Evolutionary conservation across 2,113 vertebrate genomes (phyloP), one percentile per base, ranked within the genome.

Genomic region (Rhizomys pruinosus): DNA sequence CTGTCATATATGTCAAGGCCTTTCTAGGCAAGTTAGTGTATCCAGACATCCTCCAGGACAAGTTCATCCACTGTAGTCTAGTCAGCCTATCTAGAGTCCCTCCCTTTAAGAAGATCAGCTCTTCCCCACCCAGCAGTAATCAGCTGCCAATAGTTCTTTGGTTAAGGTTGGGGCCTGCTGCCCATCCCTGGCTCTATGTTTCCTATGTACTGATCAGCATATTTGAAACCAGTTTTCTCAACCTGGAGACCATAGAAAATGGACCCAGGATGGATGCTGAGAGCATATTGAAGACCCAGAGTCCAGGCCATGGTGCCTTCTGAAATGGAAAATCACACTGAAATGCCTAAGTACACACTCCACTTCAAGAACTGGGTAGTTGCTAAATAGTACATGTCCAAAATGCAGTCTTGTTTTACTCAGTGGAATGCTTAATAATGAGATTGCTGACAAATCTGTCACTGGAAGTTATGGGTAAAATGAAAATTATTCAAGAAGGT

Each of bases 171-270:
- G 6, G 47, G 47, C 47, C 47, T 52, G 47, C 47, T 52, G 47
- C 6, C 47, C 47, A 52, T 52, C 47, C 47, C 6, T 11, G 11
- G 47, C 11, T 52, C 47, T 52, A 52, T 52, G 47, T 52, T 52
- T 72, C 93, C 90, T 82, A 32, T 78, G 29, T 92, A 92, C 84
- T 91, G 86, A 89, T 93, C 61, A 92, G 25, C 23, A 84, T 66
- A 39, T 2, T 32, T 93, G 69, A 92, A 96, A 91, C 4, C 63
- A 91, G 42, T 78, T 72, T 87, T 88, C 47, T 27, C 34, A 96
- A 92, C 20, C 55, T 19, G 87, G 66, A 47, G 27, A 3, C 32
- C 84, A 78, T 37, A 44, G 61, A 4, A 7, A 27, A 0, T 13
- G 5, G 4, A 44, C 27, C 61, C 61, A 72, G 42, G 44, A 34